phyloP scores from a whole-genome alignment of 1,140 invertebrate genomes.

The Drosophila yakuba region DNA sequence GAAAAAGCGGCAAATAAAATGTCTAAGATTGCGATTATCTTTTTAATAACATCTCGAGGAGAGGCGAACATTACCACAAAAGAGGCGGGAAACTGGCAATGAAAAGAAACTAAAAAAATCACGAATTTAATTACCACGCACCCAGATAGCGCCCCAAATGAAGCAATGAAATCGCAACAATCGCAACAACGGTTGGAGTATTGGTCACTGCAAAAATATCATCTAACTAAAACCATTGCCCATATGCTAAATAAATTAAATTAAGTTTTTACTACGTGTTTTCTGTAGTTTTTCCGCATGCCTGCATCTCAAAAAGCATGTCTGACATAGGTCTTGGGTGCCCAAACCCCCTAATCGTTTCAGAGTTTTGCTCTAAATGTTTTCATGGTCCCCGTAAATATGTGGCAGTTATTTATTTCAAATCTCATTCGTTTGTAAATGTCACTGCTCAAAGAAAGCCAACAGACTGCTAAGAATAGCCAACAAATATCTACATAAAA shows the following conservation, averaged over 20 bases:
- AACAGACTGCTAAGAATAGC: constrained; percentile 59
- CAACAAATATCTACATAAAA: constrained; percentile 55
- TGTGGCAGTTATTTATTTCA: constrained; percentile 55
- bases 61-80: constrained; percentile 25
- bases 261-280: constrained; percentile 6
- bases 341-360: constrained; percentile 1
- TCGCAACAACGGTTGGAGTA: not conserved
- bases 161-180: constrained; percentile 30
- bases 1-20: constrained; percentile 33
- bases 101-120: constrained; percentile 46
- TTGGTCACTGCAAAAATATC: not conserved
- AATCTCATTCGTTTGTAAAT: constrained; percentile 29
- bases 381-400: constrained; percentile 46
- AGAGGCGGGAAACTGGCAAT: constrained; percentile 35
- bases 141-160: constrained; percentile 46
- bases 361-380: constrained; percentile 26
- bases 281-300: constrained; percentile 32
- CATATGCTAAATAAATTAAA: not conserved
- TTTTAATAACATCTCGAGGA: constrained; percentile 62
- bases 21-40: constrained; percentile 65
- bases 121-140: constrained; percentile 71
- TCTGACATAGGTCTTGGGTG: constrained; percentile 3
- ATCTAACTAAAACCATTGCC: not conserved
- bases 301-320: constrained; percentile 22
- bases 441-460: constrained; percentile 41